phyloP scores from a whole-genome alignment of 2,888 invertebrate species.

The Thymelicus lineola region DNA sequence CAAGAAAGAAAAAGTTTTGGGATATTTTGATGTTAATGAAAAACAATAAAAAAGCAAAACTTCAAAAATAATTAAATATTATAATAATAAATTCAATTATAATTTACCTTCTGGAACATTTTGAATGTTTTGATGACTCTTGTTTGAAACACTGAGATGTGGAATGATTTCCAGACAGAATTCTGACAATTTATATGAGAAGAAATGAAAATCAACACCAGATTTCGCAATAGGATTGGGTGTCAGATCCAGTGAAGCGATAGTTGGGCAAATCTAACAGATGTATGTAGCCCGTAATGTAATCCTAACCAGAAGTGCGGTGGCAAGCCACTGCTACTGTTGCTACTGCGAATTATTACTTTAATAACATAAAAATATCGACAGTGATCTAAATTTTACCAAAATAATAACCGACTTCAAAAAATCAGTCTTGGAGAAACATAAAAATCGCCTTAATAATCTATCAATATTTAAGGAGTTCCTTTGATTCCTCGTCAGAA shows the following conservation, averaged over 20 bases:
- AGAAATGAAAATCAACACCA: slow-evolving; percentile 74
- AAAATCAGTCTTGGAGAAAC: too few species aligned
- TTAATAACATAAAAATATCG: background rate
- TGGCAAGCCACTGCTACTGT: slow-evolving; percentile 31
- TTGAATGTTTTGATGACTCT: slow-evolving; percentile 42
- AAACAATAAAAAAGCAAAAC: too few species aligned
- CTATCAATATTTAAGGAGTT: too few species aligned
- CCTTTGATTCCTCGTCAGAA: too few species aligned
- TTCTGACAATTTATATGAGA: slow-evolving; percentile 72
- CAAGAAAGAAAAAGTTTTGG: too few species aligned
- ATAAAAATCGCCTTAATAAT: too few species aligned
- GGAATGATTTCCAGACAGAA: slow-evolving; percentile 55
- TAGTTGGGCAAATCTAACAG: slow-evolving; percentile 49
- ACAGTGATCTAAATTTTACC: too few species aligned
- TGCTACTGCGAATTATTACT: background rate
- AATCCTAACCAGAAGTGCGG: slow-evolving; percentile 40
- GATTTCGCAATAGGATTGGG: slow-evolving; percentile 66
- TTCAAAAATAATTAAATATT: too few species aligned
- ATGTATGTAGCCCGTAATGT: slow-evolving; percentile 45
- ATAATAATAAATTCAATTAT: background rate
- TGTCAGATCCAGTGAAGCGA: slow-evolving; percentile 66
- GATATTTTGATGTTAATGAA: too few species aligned
- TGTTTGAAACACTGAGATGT: slow-evolving; percentile 49
- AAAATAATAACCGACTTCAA: too few species aligned
- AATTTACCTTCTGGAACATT: slow-evolving; percentile 48